A percentile compares a stretch with the other conserved stretches of the same genome.
Conservation (phyloP, 53 echinoderm and acorn worm genomes). For the Crossaster papposus region DNA sequence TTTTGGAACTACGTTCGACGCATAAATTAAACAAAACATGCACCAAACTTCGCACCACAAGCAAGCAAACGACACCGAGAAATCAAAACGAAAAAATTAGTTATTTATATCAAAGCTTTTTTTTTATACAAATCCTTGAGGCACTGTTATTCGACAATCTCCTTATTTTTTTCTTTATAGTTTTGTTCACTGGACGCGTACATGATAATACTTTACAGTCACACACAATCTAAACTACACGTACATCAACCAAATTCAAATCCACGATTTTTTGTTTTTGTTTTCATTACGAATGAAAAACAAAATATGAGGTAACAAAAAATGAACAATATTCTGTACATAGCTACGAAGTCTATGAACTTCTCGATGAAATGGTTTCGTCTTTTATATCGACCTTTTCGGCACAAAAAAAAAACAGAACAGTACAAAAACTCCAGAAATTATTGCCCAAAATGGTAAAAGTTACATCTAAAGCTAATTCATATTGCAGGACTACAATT, state of each 20-base stretch:
- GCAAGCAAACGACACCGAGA: conserved; percentile 8
- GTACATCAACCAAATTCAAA: conserved; percentile 19
- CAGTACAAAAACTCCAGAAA: neutral
- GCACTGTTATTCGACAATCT: conserved; percentile 24
- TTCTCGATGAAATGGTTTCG: neutral
- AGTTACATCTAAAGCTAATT: neutral
- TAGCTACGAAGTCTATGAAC: neutral
- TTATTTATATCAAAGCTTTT: conserved; percentile 47
- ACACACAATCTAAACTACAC: conserved; percentile 23
- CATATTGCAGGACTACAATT: neutral
- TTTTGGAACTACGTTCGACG: neutral
- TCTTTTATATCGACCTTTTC: neutral
- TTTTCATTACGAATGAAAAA: neutral
- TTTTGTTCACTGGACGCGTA: conserved; percentile 28
- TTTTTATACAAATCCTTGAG: conserved; percentile 52
- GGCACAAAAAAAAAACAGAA: neutral
- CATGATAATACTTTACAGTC: conserved; percentile 1
- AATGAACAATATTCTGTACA: neutral
- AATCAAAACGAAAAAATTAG: neutral
- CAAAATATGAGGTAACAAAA: neutral
- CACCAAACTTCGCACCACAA: conserved; percentile 14
- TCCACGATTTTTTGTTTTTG: neutral
- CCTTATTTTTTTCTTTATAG: neutral
- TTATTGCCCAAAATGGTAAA: neutral
- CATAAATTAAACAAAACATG: neutral